Base-by-base conservation (phyloP, 1,140 invertebrate genomes). In the Calliopsis andreniformis region DNA sequence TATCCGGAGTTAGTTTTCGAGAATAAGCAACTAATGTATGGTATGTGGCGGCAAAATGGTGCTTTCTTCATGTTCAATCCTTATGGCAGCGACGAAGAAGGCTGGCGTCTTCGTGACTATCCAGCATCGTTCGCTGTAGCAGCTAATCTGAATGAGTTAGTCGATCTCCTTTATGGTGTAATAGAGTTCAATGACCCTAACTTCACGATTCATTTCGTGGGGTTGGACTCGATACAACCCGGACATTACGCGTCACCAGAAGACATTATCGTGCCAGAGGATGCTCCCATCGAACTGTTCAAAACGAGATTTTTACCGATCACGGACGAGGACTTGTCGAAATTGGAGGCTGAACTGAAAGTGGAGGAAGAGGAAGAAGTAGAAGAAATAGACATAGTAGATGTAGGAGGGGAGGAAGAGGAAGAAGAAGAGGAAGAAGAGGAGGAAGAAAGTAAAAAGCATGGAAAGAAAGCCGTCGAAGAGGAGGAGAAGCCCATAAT, bases 31-130 rank as follows among this genome's bases (percentile, higher is more conserved):
- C 63, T 90, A 25, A 86, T 84, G 64, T 92, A 89, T 18, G 83
- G 78, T 0, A 56, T 92, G 32, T 92, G 88, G 88, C 89, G 86
- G 23, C 43, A 81, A 0, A 69, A 75, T 42, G 66, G 64, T 0
- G 78, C 81, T 18, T 92, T 85, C 62, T 87, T 77, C 35, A 5
- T 91, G 0, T 90, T 92, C 23, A 92, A 92, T 86, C 84, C 89
- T 42, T 92, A 92, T 25, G 91, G 91, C 0, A 79, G 63, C 53
- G 87, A 89, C 32, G 16, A 47, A 0, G 83, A 89, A 16, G 90
- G 90, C 30, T 90, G 87, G 87, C 66, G 84, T 43, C 10, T 86
- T 35, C 76, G 68, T 3, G 76, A 68, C 8, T 32, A 75, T 23
- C 84, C 89, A 0, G 87, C 88, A 10, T 70, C 78, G 1, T 59